Conservation (phyloP, 1,140 invertebrate species). For the Habropoda laboriosa region DNA sequence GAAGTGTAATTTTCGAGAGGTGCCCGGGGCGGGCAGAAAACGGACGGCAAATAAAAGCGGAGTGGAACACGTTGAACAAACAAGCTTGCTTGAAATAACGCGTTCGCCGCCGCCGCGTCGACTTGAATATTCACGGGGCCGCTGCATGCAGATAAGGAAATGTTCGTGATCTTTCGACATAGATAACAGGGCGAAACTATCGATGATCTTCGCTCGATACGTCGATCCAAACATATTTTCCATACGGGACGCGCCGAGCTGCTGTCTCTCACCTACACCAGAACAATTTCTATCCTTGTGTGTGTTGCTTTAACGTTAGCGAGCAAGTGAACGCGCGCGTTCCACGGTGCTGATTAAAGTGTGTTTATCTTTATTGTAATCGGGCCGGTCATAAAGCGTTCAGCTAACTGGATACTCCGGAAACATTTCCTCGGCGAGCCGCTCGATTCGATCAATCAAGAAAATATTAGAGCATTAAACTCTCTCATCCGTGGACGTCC, state of each 20-base stretch:
- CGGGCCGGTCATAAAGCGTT: conserved; percentile 31
- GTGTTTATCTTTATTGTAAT: conserved; percentile 50
- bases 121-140: conserved; percentile 39
- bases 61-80: conserved; percentile 40
- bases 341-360: conserved; percentile 38
- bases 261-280: too few relatives aligned
- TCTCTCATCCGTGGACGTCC: background rate
- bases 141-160: conserved; percentile 37
- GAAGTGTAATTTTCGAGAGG: conserved; percentile 18
- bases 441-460: conserved; percentile 32
- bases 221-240: conserved; percentile 36
- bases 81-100: conserved; percentile 33
- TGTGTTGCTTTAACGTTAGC: too few relatives aligned
- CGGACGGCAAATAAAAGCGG: conserved; percentile 31
- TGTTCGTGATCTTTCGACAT: conserved; percentile 45
- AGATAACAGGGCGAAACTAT: conserved; percentile 22
- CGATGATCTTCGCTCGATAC: conserved; percentile 36
- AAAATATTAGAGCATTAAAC: background rate
- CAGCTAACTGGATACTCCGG: conserved; percentile 17
- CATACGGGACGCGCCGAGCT: background rate
- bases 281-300: too few relatives aligned
- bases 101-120: background rate
- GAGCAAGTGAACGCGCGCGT: too few relatives aligned
- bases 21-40: background rate
- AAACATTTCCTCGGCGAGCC: conserved; percentile 16